Base-by-base conservation (phyloP, 2,797 vertebrate genomes). In the Paratrypauchen microcephalus region DNA sequence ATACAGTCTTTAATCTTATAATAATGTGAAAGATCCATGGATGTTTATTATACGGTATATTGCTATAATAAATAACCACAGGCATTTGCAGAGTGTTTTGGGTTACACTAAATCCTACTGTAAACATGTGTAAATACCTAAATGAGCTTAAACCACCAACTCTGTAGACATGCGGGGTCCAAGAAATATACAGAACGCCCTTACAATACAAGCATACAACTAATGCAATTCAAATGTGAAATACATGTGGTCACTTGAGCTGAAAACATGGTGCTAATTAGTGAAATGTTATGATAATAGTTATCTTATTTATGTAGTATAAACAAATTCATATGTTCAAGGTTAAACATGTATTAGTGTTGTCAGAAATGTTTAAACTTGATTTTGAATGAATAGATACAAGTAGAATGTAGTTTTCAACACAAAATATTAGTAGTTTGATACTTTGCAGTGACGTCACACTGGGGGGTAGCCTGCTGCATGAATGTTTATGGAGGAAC, bases 161-260 rank as follows among this genome's bases (percentile, higher is more conserved):
- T 47, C 13, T 63, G 61, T 26, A 45, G 41, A 63, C 41, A 63
- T 3, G 61, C 23, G 18, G 5, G 23, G 41, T 47, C 61, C 23
- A 26, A 63, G 36, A 63, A 45, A 45, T 63, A 63, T 45, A 63
- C 13, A 63, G 21, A 45, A 15, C n/a, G 15, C 23, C 60, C 60
- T 13, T 9, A 12, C 15, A 23, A 62, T 5, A 15, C 21, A 62
- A 62, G 23, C 36, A 62, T 6, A 23, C n/a, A 62, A 5, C 32
- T 12, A 15, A 24, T 61, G 9, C 18, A 36, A 36, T 61, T 11
- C 30, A 39, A 61, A 61, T 9, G 4, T 18, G 28, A 60, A 23
- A 23, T 23, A 4, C 52, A 55, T 13, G 8, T 55, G 11, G 11
- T 4, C 5, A 21, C 50, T 21, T 52, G 19, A 52, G 19, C 50